A percentile compares a stretch with the other conserved stretches of the same genome.
phyloP scores from a whole-genome alignment of 1,140 invertebrate genomes.

The Muscidifurax raptorellus region DNA sequence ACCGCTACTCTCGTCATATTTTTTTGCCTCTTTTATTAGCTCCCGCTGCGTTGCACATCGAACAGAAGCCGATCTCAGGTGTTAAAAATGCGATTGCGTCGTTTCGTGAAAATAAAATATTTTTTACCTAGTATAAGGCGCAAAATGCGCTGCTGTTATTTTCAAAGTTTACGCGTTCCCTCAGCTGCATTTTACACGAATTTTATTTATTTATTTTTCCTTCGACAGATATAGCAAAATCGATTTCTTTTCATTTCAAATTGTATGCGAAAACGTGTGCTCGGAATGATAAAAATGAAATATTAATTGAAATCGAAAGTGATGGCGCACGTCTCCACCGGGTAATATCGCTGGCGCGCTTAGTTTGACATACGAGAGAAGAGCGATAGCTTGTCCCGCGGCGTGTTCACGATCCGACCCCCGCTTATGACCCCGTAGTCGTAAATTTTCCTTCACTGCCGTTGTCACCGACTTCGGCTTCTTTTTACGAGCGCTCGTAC shows the following conservation, averaged over 20 bases:
- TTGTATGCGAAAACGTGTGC: not conserved
- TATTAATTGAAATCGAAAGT: conserved; percentile 36
- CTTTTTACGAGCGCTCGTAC: conserved; percentile 64
- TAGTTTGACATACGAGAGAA: conserved; percentile 4
- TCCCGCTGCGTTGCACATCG: conserved; percentile 34
- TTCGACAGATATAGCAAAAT: not conserved
- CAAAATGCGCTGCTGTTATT: not conserved
- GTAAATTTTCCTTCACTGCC: conserved; percentile 67
- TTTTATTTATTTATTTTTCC: not conserved
- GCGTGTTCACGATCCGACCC: conserved; percentile 67
- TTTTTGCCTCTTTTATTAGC: conserved; percentile 2
- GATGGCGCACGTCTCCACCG: not conserved
- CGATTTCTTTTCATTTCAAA: not conserved
- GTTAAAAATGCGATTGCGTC: conserved; percentile 46
- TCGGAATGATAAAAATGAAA: not conserved
- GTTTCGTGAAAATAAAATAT: conserved; percentile 39
- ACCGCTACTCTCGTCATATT: not conserved
- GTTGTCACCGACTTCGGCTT: conserved; percentile 64
- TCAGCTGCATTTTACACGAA: too few relatives aligned
- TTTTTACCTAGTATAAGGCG: not conserved
- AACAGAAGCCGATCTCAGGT: conserved; percentile 45
- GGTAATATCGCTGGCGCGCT: not conserved
- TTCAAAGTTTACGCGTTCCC: not conserved
- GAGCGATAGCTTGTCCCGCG: conserved; percentile 50
- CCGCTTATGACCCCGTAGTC: conserved; percentile 61